Conservation (phyloP, 1,140 invertebrate species). For the Hesperophylax magnus region DNA sequence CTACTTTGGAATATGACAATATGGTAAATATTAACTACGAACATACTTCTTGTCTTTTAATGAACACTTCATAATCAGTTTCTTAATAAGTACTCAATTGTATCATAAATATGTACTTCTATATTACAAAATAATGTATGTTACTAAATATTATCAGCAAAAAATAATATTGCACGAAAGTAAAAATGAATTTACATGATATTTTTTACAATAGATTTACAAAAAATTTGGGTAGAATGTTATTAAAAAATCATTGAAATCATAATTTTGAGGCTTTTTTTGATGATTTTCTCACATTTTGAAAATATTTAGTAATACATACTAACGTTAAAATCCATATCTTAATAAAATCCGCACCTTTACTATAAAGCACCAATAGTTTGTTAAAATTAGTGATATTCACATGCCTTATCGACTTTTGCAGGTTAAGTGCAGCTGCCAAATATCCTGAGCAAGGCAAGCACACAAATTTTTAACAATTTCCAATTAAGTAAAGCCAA, state of each 20-base stretch:
- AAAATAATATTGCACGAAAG: neutral
- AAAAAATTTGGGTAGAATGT: neutral
- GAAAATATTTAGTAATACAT: no score
- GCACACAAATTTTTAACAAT: no score
- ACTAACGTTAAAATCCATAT: neutral
- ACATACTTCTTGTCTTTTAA: conserved; percentile 7
- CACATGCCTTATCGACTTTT: neutral
- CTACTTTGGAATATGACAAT: no score
- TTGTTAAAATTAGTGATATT: conserved; percentile 30
- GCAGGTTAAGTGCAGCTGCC: no score
- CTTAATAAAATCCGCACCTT: conserved; percentile 2
- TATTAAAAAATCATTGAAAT: no score
- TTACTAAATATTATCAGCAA: neutral
- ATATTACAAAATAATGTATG: conserved; percentile 9
- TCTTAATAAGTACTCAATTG: conserved; percentile 8
- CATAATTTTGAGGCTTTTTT: no score
- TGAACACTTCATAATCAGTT: conserved; percentile 29
- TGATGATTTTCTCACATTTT: no score
- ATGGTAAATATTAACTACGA: no score
- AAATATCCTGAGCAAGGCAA: no score
- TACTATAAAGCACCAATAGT: conserved; percentile 6
- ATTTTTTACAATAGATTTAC: neutral
- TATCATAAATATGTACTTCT: neutral
- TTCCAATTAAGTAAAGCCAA: no score
- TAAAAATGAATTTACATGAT: neutral